Evolutionary conservation across 2,888 invertebrate species (phyloP), one percentile per base, ranked within the genome.

Genomic region (Andrena haemorrhoa): DNA sequence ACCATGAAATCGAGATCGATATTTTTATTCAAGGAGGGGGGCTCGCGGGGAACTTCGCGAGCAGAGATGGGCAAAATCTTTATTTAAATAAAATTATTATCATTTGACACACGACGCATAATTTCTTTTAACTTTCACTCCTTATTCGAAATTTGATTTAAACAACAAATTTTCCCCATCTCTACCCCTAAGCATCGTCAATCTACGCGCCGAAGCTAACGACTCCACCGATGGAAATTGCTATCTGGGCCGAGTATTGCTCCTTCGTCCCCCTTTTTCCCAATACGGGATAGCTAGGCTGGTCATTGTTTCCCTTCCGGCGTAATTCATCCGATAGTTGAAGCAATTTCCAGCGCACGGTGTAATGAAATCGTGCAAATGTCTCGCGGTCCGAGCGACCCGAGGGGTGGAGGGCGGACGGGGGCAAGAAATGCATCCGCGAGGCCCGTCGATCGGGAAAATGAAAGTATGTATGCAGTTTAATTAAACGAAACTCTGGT

Each of bases 1-100:
- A 23, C 47, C 49, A 33, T 3, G 23, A 35, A 70, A 58, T 47
- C 0, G 16, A 31, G 47, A 80, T 84, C 78, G 75, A 86, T 86
- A 51, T 60, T 69, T 71, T 61, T 53, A 47, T 65, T 77, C 71
- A 53, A 29, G 53, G 12, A 29, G 47, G n/a, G 16, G 49, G 4
- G 4, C 1, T 49, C 16, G n/a, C 49, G 49, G n/a, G 6, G 6
- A 49, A 49, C 6, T 49, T 35, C 35, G 2, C 12, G 1, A 41
- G 12, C 41, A 51, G 51, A n/a, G 20, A 51, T n/a, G 20, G 7
- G 7, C 0, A 7, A 51, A 8, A 20, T 20, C 8, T 16, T 16
- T 16, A 41, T 5, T 4, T 41, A 41, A 12, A 41, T 41, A 41
- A 16, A 16, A 16, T 41, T 4, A 41, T 41, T 41, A 41, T 41